A percentile compares a stretch with the other conserved stretches of the same genome.
Conservation (phyloP, 2,113 vertebrate genomes). For the Fregetta grallaria region DNA sequence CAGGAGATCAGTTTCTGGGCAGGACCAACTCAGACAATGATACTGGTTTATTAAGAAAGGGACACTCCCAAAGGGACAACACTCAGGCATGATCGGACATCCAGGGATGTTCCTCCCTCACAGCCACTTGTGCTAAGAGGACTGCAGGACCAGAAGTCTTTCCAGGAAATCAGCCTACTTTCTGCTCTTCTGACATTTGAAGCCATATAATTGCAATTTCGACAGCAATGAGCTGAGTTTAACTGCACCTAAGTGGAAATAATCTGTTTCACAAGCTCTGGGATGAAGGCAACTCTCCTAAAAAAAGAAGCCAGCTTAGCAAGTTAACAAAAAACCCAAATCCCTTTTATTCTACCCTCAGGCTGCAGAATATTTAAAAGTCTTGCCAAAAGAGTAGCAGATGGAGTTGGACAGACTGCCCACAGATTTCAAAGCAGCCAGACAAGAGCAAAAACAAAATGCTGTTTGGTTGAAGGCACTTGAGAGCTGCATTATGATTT, state of each 20-base stretch:
- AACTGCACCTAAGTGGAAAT: neutral
- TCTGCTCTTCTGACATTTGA: neutral
- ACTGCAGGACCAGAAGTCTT: neutral
- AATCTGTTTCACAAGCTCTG: neutral
- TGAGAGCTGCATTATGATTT: neutral
- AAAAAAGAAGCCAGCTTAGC: neutral
- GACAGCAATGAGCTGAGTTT: neutral
- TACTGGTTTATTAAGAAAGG: neutral
- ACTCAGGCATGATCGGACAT: neutral
- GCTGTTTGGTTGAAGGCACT: neutral
- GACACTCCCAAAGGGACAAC: neutral
- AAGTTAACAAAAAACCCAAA: neutral
- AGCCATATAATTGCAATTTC: neutral
- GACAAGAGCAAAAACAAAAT: neutral
- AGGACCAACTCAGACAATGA: neutral
- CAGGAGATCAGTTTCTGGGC: neutral
- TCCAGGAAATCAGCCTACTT: neutral
- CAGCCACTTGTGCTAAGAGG: neutral
- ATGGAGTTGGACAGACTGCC: constrained; percentile 25
- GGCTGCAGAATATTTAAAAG: neutral
- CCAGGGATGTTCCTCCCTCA: neutral
- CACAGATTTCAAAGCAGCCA: neutral
- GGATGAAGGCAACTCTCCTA: neutral
- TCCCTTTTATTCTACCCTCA: neutral
- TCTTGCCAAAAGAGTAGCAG: constrained; percentile 28